These are phyloP conservation scores for Archegozetes longisetosus DNA, from an alignment of 1,140 invertebrate species.

Conservation along the genomic window DNA sequence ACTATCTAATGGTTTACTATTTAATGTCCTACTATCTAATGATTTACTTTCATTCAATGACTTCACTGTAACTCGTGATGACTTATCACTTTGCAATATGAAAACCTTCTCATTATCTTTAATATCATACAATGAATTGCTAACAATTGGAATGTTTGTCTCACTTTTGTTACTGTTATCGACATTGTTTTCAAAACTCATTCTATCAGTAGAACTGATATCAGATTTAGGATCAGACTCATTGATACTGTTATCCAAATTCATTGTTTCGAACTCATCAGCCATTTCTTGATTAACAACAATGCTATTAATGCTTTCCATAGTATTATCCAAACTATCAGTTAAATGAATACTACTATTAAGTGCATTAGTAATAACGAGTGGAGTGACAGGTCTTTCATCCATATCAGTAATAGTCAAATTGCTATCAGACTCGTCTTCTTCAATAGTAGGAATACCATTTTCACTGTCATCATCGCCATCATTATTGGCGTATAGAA, in stretches of 20 bases:
- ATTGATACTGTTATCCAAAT: background rate
- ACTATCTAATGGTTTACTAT: background rate
- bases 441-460: background rate
- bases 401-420: background rate
- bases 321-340: too few species aligned
- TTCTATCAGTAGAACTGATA: too few species aligned
- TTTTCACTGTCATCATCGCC: background rate
- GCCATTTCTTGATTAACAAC: background rate
- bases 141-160: background rate
- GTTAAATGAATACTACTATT: background rate
- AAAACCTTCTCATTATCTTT: too few species aligned
- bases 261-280: background rate
- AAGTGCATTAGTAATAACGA: background rate
- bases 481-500: too few species aligned
- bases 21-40: too few species aligned
- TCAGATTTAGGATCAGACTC: too few species aligned
- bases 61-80: too few species aligned
- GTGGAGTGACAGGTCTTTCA: background rate
- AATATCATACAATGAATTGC: too few species aligned
- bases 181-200: background rate
- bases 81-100: too few species aligned
- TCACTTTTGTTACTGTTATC: background rate
- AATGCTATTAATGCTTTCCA: background rate
- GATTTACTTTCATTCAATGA: too few species aligned
- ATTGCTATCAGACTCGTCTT: background rate